Percentiles rank a stretch among this genome's conserved stretches.
These are phyloP conservation scores for Gobio gobio DNA, from an alignment of 2,113 vertebrate species.

Conservation along the genomic window DNA sequence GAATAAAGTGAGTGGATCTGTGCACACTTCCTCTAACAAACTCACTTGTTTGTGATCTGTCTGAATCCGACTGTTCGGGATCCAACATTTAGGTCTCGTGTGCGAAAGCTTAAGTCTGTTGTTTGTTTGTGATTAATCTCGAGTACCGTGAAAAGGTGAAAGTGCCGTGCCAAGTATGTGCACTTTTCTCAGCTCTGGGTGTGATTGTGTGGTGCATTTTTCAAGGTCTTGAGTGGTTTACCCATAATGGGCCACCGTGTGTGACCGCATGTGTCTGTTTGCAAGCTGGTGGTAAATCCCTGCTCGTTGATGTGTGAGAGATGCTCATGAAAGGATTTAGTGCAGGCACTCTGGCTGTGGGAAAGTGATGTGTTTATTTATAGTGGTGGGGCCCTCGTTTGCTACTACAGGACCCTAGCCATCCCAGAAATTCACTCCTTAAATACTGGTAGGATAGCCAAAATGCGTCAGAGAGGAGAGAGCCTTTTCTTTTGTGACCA, in stretches of 20 bases:
- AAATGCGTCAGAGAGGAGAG: constrained; percentile 1
- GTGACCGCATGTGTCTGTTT: neutral
- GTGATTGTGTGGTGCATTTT: neutral
- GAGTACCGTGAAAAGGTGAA: constrained; percentile 10
- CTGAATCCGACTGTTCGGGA: neutral
- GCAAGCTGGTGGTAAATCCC: neutral
- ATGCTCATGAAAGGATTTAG: constrained; percentile 41
- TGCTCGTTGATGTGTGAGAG: constrained; percentile 36
- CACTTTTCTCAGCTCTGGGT: neutral
- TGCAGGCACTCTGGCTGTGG: constrained; percentile 53
- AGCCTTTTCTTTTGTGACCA: neutral
- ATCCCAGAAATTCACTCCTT: neutral
- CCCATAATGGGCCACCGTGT: neutral
- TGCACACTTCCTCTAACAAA: neutral
- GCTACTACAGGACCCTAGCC: constrained; percentile 4
- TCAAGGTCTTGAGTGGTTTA: neutral
- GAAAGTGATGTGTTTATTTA: constrained; percentile 66
- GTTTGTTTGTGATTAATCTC: neutral
- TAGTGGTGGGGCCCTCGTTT: constrained; percentile 32
- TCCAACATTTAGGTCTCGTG: neutral
- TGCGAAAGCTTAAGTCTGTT: neutral
- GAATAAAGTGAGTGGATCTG: constrained; percentile 53
- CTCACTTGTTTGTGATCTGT: neutral
- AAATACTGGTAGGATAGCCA: neutral
- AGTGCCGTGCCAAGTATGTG: neutral